Evolutionary conservation across 2,888 invertebrate genomes (phyloP).

Genomic region (Eudasyphora cyanicolor): DNA sequence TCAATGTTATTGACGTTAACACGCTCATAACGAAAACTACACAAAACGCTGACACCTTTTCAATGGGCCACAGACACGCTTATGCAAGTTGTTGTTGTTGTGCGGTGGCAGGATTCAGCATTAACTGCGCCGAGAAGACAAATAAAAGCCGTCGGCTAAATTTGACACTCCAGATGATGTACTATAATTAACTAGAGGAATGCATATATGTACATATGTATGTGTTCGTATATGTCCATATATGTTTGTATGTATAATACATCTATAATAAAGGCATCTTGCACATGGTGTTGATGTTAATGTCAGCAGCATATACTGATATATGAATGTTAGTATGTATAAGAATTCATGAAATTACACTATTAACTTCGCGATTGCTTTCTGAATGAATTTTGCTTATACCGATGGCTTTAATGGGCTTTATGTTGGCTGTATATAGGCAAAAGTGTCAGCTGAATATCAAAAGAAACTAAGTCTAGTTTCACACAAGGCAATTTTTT

Average conservation of each 20-base stretch:
- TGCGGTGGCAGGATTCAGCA: slow-evolving; percentile 57
- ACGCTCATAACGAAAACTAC: slow-evolving; percentile 27
- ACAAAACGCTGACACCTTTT: background rate
- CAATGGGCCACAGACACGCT: background rate
- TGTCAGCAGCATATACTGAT: background rate
- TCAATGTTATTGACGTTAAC: slow-evolving; percentile 60
- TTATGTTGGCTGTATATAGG: too few relatives aligned
- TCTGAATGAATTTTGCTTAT: background rate
- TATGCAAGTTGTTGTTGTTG: too few relatives aligned
- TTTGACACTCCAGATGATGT: slow-evolving; percentile 57
- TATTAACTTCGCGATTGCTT: background rate
- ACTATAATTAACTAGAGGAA: background rate
- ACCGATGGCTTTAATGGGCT: background rate
- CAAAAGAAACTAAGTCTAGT: too few relatives aligned
- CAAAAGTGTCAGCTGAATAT: too few relatives aligned
- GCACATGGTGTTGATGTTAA: background rate
- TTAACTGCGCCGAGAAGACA: slow-evolving; percentile 58
- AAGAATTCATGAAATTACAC: background rate
- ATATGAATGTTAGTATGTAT: background rate
- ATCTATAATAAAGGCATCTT: too few relatives aligned
- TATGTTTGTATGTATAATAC: slow-evolving; percentile 36
- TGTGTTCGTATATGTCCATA: too few relatives aligned
- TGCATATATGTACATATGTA: background rate
- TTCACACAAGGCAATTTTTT: too few relatives aligned
- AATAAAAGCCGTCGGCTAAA: slow-evolving; percentile 62